Conservation (phyloP, 2,888 invertebrate species). For the Leptinotarsa juncta region DNA sequence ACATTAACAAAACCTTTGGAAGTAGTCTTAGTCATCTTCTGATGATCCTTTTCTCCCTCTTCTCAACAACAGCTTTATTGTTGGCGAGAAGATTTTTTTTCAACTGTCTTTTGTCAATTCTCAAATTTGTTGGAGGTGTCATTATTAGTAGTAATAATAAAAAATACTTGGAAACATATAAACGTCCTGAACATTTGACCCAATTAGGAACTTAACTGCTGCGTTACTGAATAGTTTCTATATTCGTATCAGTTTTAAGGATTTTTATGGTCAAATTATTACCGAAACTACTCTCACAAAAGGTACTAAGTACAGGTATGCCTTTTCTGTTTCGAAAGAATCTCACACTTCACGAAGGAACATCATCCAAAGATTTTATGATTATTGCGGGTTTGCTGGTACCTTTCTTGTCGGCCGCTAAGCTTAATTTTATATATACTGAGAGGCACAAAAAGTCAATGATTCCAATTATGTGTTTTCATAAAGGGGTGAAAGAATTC, state of each 20-base stretch:
- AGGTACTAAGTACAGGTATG: slow-evolving; percentile 23
- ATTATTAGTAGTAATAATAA: background rate
- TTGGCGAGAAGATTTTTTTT: too few relatives aligned
- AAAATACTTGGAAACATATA: background rate
- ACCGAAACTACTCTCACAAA: slow-evolving; percentile 22
- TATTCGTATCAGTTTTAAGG: background rate
- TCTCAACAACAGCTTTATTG: too few relatives aligned
- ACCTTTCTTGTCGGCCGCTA: background rate
- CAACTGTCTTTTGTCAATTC: too few relatives aligned
- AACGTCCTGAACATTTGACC: background rate
- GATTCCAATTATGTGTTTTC: background rate
- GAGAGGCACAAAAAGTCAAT: slow-evolving; percentile 18
- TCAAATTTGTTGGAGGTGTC: too few relatives aligned
- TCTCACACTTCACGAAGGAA: slow-evolving; percentile 24
- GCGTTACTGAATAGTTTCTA: background rate
- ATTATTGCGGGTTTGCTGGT: slow-evolving; percentile 21
- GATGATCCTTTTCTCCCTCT: too few relatives aligned
- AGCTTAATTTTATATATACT: background rate
- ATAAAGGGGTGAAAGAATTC: too few relatives aligned
- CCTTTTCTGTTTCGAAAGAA: slow-evolving; percentile 25
- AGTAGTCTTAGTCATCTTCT: too few relatives aligned
- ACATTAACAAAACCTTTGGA: too few relatives aligned
- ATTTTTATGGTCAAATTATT: slow-evolving; percentile 13
- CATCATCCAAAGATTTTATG: slow-evolving; percentile 22
- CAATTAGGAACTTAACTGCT: background rate